Evolutionary conservation across 2,888 invertebrate genomes (phyloP).

Genomic region (Byasa hedistus): DNA sequence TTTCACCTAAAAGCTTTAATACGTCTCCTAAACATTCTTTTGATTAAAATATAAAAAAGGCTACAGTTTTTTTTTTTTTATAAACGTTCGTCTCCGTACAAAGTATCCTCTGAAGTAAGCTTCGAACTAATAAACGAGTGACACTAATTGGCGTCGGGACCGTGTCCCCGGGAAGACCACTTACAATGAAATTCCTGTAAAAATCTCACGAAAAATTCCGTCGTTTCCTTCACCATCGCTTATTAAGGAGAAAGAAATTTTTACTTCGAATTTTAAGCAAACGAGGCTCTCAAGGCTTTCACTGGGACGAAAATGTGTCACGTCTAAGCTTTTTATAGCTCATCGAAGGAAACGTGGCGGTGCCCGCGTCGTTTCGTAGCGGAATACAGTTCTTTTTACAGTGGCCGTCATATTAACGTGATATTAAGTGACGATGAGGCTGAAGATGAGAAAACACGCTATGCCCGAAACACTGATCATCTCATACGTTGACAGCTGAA

Average conservation of each 20-base stretch:
- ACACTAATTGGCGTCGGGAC: constrained; percentile 62
- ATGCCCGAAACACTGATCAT: too few relatives aligned
- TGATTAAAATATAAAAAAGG: constrained; percentile 10
- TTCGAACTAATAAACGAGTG: constrained; percentile 65
- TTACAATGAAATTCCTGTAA: constrained; percentile 35
- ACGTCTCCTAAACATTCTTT: constrained; percentile 20
- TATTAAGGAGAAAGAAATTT: constrained; percentile 26
- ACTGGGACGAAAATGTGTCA: constrained; percentile 22
- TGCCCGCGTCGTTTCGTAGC: neutral
- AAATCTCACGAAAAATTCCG: constrained; percentile 34
- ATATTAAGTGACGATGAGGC: too few relatives aligned
- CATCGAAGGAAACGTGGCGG: neutral
- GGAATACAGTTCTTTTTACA: neutral
- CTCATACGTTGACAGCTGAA: too few relatives aligned
- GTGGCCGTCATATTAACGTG: too few relatives aligned
- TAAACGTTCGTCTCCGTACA: constrained; percentile 21
- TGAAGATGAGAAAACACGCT: too few relatives aligned
- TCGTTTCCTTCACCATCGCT: constrained; percentile 27
- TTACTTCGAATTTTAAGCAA: constrained; percentile 25
- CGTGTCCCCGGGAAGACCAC: constrained; percentile 30
- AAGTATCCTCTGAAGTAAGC: constrained; percentile 32
- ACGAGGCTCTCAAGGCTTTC: constrained; percentile 21
- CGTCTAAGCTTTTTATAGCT: constrained; percentile 17
- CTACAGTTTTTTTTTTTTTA: constrained; percentile 4
- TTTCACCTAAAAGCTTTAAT: neutral